Evolutionary conservation across 2,888 invertebrate species (phyloP), one percentile per base, ranked within the genome.

Genomic region (Apoderus coryli): DNA sequence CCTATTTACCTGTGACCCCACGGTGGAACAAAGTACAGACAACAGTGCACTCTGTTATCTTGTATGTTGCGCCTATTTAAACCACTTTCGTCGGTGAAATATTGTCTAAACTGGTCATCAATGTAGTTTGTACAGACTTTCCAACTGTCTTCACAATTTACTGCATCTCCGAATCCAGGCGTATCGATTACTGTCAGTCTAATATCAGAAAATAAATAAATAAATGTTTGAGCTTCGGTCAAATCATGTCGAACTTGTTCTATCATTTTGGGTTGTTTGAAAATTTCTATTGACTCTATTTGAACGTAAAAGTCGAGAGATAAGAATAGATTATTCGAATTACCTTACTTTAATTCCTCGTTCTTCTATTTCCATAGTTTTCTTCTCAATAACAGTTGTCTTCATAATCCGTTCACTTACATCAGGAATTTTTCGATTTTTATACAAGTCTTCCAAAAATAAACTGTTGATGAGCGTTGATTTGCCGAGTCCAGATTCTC

Each of bases 11-110:
- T 90, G 58, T 89, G 90, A 6, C 92, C 89, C 68, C 85, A 90
- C 2, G 93, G 90, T 23, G 90, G 89, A 37, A 93, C 80, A 57
- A 93, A 93, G 55, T 93, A 93, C 27, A 93, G 68, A 55, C 84
- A 93, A 59, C 93, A 93, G 54, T 95, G 93, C 7, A 95, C 90
- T 37, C 95, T 67, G 57, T 90, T 92, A 59, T 95, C 95, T 50
- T 88, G 81, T 54, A 93, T 92, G 56, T 93, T 89, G 50, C 89
- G 72, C 32, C 95, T 65, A 59, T 95, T 93, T 14, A 95, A 65
- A 14, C 93, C 93, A 56, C 90, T 93, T 60, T 95, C 95, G 47
- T 89, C 89, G 2, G 80, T 84, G 54, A 86, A 78, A 53, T 77
- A 78, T 52, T 78, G 77, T 33, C 76, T 64, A 55, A 77, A 78